Base-by-base conservation (phyloP, 2,888 invertebrate species). In the Lepetodrilus schrolli region DNA sequence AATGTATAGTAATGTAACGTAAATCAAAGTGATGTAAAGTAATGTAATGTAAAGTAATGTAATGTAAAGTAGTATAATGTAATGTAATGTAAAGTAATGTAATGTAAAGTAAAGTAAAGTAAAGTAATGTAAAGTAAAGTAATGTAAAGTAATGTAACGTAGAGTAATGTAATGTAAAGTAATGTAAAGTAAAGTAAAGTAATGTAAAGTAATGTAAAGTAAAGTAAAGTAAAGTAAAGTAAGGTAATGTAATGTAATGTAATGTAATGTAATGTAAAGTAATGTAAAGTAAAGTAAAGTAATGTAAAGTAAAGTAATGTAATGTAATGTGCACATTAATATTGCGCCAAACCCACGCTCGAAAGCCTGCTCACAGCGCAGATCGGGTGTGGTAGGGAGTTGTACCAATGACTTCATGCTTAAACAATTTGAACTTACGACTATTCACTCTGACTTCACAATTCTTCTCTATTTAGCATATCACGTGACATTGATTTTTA, bases 1-100 rank as follows among this genome's bases (percentile, higher is more conserved):
- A 36, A 72, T 47, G 37, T 72, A 26, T 66, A 66, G 51, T 72
- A 37, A 65, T 65, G 65, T 72, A 26, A 72, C 38, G 72, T 72
- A 26, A 71, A n/a, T 34, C 66, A 37, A 36, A 21, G 65, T 72
- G 37, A 66, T 72, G 51, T 72, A 47, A 66, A 66, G 66, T 72
- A 37, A 38, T n/a, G 38, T 38, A 8, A 38, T 38, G 38, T 2
- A 38, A 8, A 38, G 38, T 38, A 38, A 1, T n/a, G 38, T 38
- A 13, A 66, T 43, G 43, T 72, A 37, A n/a, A 66, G 65, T 66
- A 34, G 65, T 38, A 38, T 66, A 72, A 72, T 43, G 37, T 36
- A 36, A 72, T 65, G 37, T 66, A 38, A 8, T 13, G 1, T 38
- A 1, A 38, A 8, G 38, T 38, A 8, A 38, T n/a, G 2, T 1